Conservation (phyloP, 2,888 invertebrate genomes). For the Ornithoptera alexandrae region DNA sequence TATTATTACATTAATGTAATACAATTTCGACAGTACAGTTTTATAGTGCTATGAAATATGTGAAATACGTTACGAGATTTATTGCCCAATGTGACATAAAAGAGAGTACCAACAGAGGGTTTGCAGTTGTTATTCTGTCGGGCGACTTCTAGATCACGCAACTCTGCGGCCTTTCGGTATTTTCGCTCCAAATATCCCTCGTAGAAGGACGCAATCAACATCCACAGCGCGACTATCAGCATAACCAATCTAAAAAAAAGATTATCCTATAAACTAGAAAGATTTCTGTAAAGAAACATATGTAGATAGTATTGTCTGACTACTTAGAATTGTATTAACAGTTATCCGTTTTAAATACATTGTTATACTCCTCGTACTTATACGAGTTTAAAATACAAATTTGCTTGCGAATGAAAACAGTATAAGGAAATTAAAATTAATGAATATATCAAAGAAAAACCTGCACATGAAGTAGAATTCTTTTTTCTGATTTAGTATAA, state of each 20-base stretch:
- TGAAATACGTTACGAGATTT: not conserved
- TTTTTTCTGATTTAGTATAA: no score
- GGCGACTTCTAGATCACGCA: constrained; percentile 70
- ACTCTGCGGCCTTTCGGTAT: constrained; percentile 61
- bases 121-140: constrained; percentile 67
- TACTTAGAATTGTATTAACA: no score
- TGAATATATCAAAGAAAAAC: no score
- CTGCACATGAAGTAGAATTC: no score
- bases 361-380: no score
- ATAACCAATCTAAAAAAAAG: constrained; percentile 72
- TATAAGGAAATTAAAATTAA: no score
- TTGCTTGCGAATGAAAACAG: no score
- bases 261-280: no score
- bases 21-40: not conserved
- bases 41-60: not conserved
- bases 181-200: constrained; percentile 77
- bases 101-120: constrained; percentile 67
- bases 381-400: no score
- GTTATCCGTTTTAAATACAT: no score
- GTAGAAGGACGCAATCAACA: constrained; percentile 82
- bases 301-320: no score
- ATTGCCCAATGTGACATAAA: constrained; percentile 35
- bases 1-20: not conserved
- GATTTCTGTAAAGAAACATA: no score
- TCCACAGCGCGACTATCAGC: constrained; percentile 72